Percentiles rank a stretch among this genome's conserved stretches.
Evolutionary conservation across 2,113 vertebrate species (phyloP).

Genomic region (Larimichthys polyactis): DNA sequence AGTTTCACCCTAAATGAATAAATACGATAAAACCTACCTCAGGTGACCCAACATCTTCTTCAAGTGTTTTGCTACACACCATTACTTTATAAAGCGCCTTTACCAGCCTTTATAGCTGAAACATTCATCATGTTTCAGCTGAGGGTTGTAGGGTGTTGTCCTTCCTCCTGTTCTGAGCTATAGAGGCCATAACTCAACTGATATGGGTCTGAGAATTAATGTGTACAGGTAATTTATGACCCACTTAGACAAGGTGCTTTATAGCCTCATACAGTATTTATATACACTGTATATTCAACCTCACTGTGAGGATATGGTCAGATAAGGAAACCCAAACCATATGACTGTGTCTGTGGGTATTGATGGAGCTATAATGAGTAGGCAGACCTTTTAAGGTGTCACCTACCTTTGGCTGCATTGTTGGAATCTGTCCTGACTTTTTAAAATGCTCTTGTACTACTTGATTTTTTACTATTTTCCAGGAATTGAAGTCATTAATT

Average conservation of each 20-base stretch:
- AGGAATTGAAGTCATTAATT: background rate
- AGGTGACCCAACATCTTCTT: too few relatives aligned
- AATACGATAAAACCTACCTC: too few relatives aligned
- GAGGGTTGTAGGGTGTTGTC: constrained; percentile 16
- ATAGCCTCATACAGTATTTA: constrained; percentile 73
- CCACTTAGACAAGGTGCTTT: constrained; percentile 61
- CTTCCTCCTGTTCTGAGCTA: constrained; percentile 18
- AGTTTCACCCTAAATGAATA: background rate
- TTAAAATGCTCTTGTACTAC: background rate
- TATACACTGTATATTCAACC: constrained; percentile 42
- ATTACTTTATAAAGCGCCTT: constrained; percentile 3
- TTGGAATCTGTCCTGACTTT: background rate
- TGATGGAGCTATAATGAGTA: constrained; percentile 51
- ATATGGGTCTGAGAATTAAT: constrained; percentile 37
- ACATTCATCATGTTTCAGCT: constrained; percentile 41
- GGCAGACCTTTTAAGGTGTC: constrained; percentile 29
- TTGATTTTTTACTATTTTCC: constrained; percentile 2
- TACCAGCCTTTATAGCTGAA: background rate
- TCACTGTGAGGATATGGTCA: constrained; percentile 32
- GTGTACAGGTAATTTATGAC: constrained; percentile 63
- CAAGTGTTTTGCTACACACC: background rate
- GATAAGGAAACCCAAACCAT: constrained; percentile 35
- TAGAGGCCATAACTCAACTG: constrained; percentile 46
- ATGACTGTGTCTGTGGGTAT: constrained; percentile 35
- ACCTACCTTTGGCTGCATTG: constrained; percentile 23